Conservation (phyloP, 1,140 invertebrate species). For the Tetramorium alpestre region DNA sequence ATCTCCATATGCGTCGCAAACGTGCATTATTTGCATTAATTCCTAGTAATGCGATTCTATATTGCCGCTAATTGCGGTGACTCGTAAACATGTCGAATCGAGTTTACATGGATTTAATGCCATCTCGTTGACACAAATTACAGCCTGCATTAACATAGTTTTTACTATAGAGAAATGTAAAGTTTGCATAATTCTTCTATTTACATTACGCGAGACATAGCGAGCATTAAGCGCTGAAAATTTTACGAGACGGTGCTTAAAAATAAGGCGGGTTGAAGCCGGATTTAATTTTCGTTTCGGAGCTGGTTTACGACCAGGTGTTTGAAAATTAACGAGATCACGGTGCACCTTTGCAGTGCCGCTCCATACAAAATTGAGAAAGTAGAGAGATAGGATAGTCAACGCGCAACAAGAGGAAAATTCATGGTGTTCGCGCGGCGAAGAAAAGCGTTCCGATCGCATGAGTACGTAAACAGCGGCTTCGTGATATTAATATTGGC, state of each 20-base stretch:
- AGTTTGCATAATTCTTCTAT: constrained; percentile 24
- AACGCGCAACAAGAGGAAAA: constrained; percentile 33
- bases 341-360: constrained; percentile 8
- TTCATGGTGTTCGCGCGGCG: constrained; percentile 23
- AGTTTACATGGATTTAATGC: constrained; percentile 37
- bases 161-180: constrained; percentile 22
- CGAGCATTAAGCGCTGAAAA: constrained; percentile 37
- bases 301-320: constrained; percentile 41
- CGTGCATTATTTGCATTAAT: constrained; percentile 47
- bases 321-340: constrained; percentile 58
- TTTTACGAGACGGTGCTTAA: constrained; percentile 47
- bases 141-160: constrained; percentile 11
- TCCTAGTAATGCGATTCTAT: constrained; percentile 50
- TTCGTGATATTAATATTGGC: constrained; percentile 48
- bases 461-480: constrained; percentile 33
- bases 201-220: background rate
- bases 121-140: constrained; percentile 27
- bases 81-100: constrained; percentile 49
- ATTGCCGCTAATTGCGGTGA: constrained; percentile 47
- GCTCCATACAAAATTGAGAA: constrained; percentile 51
- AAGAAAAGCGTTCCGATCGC: constrained; percentile 41
- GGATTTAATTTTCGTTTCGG: constrained; percentile 54
- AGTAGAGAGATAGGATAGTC: constrained; percentile 35
- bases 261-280: constrained; percentile 36
- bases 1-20: constrained; percentile 11